These are phyloP conservation scores for Onychomys torridus DNA, from an alignment of 2,797 vertebrate genomes.

Conservation along the genomic window DNA sequence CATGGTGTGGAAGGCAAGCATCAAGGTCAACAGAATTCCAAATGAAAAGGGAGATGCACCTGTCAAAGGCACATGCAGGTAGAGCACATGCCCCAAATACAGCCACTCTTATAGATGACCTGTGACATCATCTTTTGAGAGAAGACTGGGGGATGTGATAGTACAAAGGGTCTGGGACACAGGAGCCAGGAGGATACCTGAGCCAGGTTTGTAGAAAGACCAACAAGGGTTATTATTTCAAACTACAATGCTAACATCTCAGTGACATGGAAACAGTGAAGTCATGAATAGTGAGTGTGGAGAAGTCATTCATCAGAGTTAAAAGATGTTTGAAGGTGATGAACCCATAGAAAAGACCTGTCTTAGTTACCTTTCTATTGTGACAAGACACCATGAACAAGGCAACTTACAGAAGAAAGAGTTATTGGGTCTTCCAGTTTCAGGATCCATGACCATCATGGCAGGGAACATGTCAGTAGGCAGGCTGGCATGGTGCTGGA, in stretches of 20 bases:
- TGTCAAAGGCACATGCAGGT: background rate
- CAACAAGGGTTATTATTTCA: background rate
- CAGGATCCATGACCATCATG: background rate
- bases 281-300: no score
- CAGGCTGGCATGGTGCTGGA: background rate
- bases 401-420: background rate
- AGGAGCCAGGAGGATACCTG: background rate
- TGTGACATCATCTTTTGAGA: background rate
- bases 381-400: background rate
- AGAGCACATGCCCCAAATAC: background rate
- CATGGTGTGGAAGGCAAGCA: background rate
- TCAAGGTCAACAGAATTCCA: background rate
- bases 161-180: background rate
- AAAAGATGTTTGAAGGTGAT: background rate
- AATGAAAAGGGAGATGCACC: background rate
- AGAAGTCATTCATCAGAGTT: background rate
- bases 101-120: no score
- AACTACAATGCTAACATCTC: background rate
- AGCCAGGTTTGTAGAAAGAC: background rate
- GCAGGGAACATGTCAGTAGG: background rate
- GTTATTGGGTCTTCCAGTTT: background rate
- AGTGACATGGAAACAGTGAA: background rate
- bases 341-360: background rate
- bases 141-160: no score
- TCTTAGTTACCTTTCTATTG: background rate